Base-by-base conservation (phyloP, 2,888 invertebrate species). In the Nomada fabriciana region DNA sequence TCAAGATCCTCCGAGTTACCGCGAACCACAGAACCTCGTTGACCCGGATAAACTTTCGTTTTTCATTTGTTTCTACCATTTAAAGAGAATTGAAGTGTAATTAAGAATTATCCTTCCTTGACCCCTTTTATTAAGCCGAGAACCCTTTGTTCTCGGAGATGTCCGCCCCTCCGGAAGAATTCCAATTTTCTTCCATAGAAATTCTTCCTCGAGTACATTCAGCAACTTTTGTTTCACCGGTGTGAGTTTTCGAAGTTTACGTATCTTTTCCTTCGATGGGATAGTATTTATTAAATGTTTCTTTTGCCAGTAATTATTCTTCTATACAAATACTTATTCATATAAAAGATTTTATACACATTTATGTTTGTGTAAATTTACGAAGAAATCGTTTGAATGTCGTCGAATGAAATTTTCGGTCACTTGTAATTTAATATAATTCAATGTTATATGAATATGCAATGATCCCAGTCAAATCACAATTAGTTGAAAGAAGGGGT, bases 21-120 rank as follows among this genome's bases (percentile, higher is more conserved):
- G 23, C 57, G 61, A 47, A 36, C 57, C 23, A 61, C 42, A 15
- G 69, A 55, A 53, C 53, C 29, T 53, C 64, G 47, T 60, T 65
- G 70, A 70, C 64, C 71, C 71, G 53, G 25, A 80, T 60, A 60
- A 80, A 80, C 70, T 71, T 80, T 47, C 65, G 53, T 77, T 77
- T 70, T 55, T 53, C 59, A 50, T 65, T 65, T 64, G 69, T 76
- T 76, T 43, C 50, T 25, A 23, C 55, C 47, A 2, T 50, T 50
- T 36, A 25, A 47, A 10, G 25, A 43, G 10, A 25, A 52, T 59
- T 64, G 64, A 5, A 23, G 36, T 47, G 59, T 60, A 70, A 77
- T 76, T 80, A 80, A 80, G 59, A 77, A 71, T 70, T 47, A 65
- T 65, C 29, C 77, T 36, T 36, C 36, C 36, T 36, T 36, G 36